Conservation (phyloP, 2,797 vertebrate species). For the Etheostoma nigrum region DNA sequence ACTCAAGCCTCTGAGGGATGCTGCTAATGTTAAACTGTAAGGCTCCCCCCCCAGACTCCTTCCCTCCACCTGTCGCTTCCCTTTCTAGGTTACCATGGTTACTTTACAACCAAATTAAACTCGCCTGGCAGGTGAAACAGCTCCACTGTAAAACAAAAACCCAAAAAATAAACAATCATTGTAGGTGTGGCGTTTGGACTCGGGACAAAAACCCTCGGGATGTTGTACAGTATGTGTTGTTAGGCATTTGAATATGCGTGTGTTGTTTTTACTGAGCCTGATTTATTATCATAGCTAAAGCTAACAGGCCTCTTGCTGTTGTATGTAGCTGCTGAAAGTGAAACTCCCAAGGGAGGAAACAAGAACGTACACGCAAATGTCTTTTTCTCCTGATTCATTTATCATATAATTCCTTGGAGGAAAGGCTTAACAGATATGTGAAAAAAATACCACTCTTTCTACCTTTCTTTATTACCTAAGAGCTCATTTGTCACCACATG, state of each 20-base stretch:
- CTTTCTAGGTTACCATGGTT: constrained; percentile 74
- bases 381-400: constrained; percentile 15
- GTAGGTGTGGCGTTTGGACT: constrained; percentile 5
- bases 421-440: not conserved
- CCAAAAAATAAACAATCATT: not conserved
- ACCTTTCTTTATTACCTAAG: not conserved
- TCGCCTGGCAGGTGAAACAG: constrained; percentile 57
- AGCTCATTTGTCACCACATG: constrained; percentile 24
- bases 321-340: constrained; percentile 5
- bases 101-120: constrained; percentile 70
- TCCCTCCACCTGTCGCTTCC: constrained; percentile 44
- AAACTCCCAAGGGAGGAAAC: constrained; percentile 31
- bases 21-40: constrained; percentile 18
- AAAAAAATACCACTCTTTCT: not conserved
- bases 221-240: not conserved
- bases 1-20: not conserved
- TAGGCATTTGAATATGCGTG: constrained; percentile 3
- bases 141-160: constrained; percentile 33
- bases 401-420: not conserved
- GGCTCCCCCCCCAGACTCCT: constrained; percentile 13
- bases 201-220: constrained; percentile 10
- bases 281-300: not conserved
- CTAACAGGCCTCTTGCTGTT: constrained; percentile 2
- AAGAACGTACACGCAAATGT: constrained; percentile 30
- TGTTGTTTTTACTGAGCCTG: not conserved